Base-by-base conservation (phyloP, 1,140 invertebrate genomes). In the Drosophila setifemur region DNA sequence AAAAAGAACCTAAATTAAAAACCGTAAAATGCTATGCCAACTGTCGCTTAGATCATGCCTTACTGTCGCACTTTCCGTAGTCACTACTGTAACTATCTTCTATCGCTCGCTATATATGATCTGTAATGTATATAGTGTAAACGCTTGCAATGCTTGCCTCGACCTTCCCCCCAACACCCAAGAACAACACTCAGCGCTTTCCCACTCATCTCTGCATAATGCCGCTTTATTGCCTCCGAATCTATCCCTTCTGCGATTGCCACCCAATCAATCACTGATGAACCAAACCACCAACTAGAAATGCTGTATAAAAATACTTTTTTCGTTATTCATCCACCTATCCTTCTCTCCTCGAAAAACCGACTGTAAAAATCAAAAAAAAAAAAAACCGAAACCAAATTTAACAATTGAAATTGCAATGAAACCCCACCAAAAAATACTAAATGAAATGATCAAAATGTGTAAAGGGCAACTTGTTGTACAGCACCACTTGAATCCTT, bases 401-500 rank as follows among this genome's bases (percentile, higher is more conserved):
- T 52, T 42, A 50, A 57, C 66, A 70, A 70, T 66, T 52, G 53
- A 69, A 71, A 72, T 53, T 48, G 49, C 48, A 39, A 57, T 64
- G 67, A 50, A 45, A 44, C n/a, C 57, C 31, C 54, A 64, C 23
- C 37, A 68, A 26, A 21, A 63, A 55, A 29, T 40, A 53, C 39
- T 57, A 69, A 57, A 33, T 39, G 26, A 58, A 61, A 72, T 57
- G 26, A 78, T 49, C 52, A 70, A 76, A 58, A 86, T 79, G 79
- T 79, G 75, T 86, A 85, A 85, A 88, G 83, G 83, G 78, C 79
- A 79, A 88, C 86, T 85, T 88, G 85, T 88, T 88, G 83, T 88
- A 88, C 74, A 87, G 79, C 83, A 88, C 85, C 83, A 88, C 87
- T 88, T 88, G 85, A 88, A 88, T 89, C 86, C 81, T 89, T 88